Percentiles rank a stretch among this genome's conserved stretches.
These are phyloP conservation scores for Poecilus cupreus DNA, from an alignment of 2,888 invertebrate genomes.

Conservation along the genomic window DNA sequence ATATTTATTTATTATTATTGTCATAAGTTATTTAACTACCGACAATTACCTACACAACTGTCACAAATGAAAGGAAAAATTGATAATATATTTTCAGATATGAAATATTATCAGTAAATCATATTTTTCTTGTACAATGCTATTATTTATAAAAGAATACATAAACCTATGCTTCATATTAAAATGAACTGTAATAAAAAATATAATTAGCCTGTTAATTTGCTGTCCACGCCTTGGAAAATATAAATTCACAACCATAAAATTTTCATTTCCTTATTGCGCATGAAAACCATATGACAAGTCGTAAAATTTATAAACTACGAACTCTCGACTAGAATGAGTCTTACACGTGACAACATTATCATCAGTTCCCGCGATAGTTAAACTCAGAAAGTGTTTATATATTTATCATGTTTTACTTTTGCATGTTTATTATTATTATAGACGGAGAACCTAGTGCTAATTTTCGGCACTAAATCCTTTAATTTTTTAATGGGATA, in stretches of 20 bases:
- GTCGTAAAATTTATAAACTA: constrained; percentile 17
- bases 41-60: too few species aligned
- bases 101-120: not conserved
- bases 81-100: not conserved
- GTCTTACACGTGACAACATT: constrained; percentile 13
- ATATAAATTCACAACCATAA: constrained; percentile 14
- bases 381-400: not conserved
- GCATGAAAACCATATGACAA: constrained; percentile 25
- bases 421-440: constrained; percentile 28
- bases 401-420: not conserved
- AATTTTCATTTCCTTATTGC: constrained; percentile 25
- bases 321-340: not conserved
- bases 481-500: not conserved
- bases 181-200: not conserved
- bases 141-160: not conserved
- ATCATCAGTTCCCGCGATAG: constrained; percentile 14
- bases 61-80: too few species aligned
- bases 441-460: not conserved
- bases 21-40: too few species aligned
- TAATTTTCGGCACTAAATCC: not conserved
- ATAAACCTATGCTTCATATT: not conserved
- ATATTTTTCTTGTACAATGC: not conserved
- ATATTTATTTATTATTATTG: too few species aligned
- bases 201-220: not conserved
- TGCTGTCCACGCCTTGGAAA: constrained; percentile 3